Base-by-base conservation (phyloP, 2,113 vertebrate genomes). In the Pangasianodon gigas region DNA sequence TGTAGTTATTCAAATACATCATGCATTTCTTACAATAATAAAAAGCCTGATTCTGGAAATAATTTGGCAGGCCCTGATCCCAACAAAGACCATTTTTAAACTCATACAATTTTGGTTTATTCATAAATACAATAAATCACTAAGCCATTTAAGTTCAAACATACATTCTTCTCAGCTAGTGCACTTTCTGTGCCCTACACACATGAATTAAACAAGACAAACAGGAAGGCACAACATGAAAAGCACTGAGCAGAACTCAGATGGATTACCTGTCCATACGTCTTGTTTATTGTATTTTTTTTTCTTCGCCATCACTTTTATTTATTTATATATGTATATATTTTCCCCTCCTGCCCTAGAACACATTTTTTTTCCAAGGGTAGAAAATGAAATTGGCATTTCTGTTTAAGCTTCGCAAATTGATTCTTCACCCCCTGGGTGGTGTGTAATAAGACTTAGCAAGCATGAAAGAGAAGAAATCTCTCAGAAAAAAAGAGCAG, bases 371-470 rank as follows among this genome's bases (percentile, higher is more conserved):
- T 88, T 81, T 91, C 87, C 83, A 92, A 89, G 90, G 88, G 90
- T 92, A 80, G 29, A 90, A 92, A 92, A 92, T 91, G 91, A 91
- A 92, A 93, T 90, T 90, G 92, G 87, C 91, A 93, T 95, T 95
- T 92, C 89, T 94, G 91, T 93, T 95, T 92, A 94, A 93, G 93
- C 92, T 93, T 93, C 89, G 89, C 91, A 95, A 94, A 95, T 95
- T 93, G 94, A 96, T 95, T 95, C 93, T 90, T 95, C 90, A 92
- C 93, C 95, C 92, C 93, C 94, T 94, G 95, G 94, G 94, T 94
- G 90, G 94, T 93, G 91, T 91, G 91, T 95, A 96, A 96, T 95
- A 94, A 95, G 93, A 96, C 90, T 94, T 95, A 95, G 91, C 82
- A 91, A 89, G 94, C 94, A 94, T 94, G 92, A 94, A 94, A 94